Evolutionary conservation across 2,888 invertebrate genomes (phyloP).

Genomic region (Lamellibrachia satsuma): DNA sequence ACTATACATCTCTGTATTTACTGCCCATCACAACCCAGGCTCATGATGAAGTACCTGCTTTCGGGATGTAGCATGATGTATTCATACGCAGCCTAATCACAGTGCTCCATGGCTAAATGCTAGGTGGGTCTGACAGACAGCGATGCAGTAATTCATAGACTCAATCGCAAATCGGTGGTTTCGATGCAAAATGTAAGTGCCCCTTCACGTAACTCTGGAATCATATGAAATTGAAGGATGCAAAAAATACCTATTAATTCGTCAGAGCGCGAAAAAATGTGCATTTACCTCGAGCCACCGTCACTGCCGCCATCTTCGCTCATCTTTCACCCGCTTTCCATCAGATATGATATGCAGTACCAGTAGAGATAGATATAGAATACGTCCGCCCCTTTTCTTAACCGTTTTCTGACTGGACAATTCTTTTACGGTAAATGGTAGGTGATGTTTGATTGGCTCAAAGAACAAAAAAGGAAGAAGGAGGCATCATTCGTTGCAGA

Average conservation of each 20-base stretch:
- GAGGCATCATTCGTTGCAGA: neutral
- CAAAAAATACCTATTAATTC: constrained; percentile 5
- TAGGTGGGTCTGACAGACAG: neutral
- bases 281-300: neutral
- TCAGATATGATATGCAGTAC: constrained; percentile 10
- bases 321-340: constrained; percentile 13
- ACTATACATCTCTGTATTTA: neutral
- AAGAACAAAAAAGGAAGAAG: neutral
- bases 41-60: neutral
- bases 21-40: neutral
- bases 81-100: constrained; percentile 1
- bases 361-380: neutral
- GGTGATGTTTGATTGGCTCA: constrained; percentile 17
- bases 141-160: neutral
- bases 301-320: neutral
- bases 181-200: neutral
- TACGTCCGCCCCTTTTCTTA: neutral
- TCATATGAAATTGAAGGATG: neutral
- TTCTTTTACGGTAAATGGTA: neutral
- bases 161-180: neutral
- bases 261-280: neutral
- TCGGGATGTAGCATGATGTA: neutral
- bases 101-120: neutral
- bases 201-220: constrained; percentile 1
- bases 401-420: constrained; percentile 13